These are phyloP conservation scores for Dipus sagitta DNA, from an alignment of 2,797 vertebrate species.

Conservation along the genomic window DNA sequence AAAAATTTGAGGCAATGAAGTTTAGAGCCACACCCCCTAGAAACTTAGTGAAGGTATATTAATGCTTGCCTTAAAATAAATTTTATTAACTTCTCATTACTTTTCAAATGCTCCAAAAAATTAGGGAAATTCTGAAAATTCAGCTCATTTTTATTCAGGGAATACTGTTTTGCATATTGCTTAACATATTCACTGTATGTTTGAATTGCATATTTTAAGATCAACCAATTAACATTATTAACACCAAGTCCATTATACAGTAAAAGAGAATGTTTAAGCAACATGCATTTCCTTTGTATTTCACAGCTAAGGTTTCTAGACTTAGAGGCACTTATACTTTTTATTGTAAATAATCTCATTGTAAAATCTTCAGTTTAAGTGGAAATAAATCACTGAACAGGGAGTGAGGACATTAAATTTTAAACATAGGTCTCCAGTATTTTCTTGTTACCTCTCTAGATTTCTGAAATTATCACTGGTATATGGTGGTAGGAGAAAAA, in stretches of 20 bases:
- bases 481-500: background rate
- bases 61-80: conserved; percentile 13
- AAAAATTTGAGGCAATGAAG: conserved; percentile 44
- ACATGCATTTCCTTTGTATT: background rate
- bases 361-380: background rate
- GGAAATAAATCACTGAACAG: conserved; percentile 4
- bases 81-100: conserved; percentile 10
- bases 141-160: background rate
- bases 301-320: background rate
- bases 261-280: background rate
- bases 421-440: background rate
- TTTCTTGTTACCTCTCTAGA: background rate
- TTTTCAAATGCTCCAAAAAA: conserved; percentile 27
- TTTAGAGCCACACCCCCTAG: background rate
- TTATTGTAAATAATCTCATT: conserved; percentile 29
- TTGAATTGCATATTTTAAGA: conserved; percentile 19
- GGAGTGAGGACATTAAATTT: background rate
- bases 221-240: background rate
- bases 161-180: background rate
- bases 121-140: background rate
- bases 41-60: conserved; percentile 10
- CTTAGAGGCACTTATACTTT: background rate
- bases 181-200: background rate
- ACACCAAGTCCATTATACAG: background rate
- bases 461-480: background rate